Evolutionary conservation across 1,140 invertebrate species (phyloP).

Genomic region (Drosophila lacteicornis): DNA sequence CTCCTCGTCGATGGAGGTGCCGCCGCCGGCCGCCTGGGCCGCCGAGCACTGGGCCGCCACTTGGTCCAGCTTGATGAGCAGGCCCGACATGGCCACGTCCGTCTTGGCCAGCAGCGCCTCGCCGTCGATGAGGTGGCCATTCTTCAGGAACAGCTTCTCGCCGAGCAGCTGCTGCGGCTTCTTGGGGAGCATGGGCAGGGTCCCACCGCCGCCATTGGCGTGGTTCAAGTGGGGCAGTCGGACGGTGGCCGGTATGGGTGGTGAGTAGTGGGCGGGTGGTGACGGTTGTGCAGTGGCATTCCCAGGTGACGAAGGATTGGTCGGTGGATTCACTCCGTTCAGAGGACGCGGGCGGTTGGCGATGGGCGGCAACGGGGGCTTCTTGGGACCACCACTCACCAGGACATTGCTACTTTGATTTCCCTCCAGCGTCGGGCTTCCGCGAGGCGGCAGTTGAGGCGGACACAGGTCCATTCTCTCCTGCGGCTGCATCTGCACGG

Average conservation of each 20-base stretch:
- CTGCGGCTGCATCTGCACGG: slow-evolving; percentile 25
- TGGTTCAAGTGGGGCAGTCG: slow-evolving; percentile 66
- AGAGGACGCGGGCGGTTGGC: slow-evolving; percentile 86
- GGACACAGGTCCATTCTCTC: slow-evolving; percentile 82
- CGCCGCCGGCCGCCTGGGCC: slow-evolving; percentile 89
- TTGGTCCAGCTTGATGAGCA: slow-evolving; percentile 89
- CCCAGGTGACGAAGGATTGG: slow-evolving; percentile 41
- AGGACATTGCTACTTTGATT: slow-evolving; percentile 14
- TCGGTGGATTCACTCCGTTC: slow-evolving; percentile 66
- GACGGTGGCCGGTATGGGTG: slow-evolving; percentile 75
- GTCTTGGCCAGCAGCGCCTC: slow-evolving; percentile 88
- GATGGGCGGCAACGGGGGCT: slow-evolving; percentile 90
- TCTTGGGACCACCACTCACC: slow-evolving; percentile 88
- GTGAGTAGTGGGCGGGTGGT: slow-evolving; percentile 69
- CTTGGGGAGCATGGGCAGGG: slow-evolving; percentile 61
- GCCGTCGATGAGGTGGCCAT: slow-evolving; percentile 86
- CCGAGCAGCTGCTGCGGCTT: slow-evolving; percentile 79
- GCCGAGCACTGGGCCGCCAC: slow-evolving; percentile 89
- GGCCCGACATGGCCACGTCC: slow-evolving; percentile 88
- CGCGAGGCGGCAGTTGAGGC: slow-evolving; percentile 85
- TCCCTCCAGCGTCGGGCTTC: slow-evolving; percentile 75
- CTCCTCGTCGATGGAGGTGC: slow-evolving; percentile 89
- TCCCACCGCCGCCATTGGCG: slow-evolving; percentile 53
- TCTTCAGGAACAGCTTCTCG: slow-evolving; percentile 85
- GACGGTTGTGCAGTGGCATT: slow-evolving; percentile 20